Percentiles rank a stretch among this genome's conserved stretches.
phyloP scores from a whole-genome alignment of 2,113 vertebrate species.

The Percina caprodes region DNA sequence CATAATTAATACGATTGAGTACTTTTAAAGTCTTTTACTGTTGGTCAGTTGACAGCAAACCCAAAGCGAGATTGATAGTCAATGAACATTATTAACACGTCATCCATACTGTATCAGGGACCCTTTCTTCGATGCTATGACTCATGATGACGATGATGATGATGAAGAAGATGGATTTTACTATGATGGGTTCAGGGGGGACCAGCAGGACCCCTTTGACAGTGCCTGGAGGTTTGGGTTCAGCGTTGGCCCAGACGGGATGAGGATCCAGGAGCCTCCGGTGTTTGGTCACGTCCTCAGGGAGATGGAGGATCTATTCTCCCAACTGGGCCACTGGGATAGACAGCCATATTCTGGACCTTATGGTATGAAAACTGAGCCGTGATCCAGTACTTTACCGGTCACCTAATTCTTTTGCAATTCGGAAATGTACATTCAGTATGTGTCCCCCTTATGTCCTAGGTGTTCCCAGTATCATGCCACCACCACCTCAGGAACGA shows the following conservation, averaged over 20 bases:
- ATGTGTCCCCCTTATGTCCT: not conserved
- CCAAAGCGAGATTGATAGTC: not conserved
- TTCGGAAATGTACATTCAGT: not conserved
- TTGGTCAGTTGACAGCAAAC: not conserved
- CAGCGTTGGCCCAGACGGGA: constrained; percentile 77
- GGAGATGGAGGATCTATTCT: constrained; percentile 85
- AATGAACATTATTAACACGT: not conserved
- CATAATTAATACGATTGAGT: constrained; percentile 8
- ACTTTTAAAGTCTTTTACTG: not conserved
- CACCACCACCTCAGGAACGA: constrained; percentile 55
- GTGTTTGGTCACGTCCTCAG: constrained; percentile 79
- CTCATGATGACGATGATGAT: constrained; percentile 78
- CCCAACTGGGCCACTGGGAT: constrained; percentile 72
- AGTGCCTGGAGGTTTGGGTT: constrained; percentile 81
- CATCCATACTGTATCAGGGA: constrained; percentile 66
- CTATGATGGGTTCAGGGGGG: constrained; percentile 54
- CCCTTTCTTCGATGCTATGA: constrained; percentile 83
- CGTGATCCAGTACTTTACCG: not conserved
- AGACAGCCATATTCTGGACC: constrained; percentile 43
- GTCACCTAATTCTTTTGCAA: not conserved
- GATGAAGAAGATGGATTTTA: constrained; percentile 64
- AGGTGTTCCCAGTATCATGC: constrained; percentile 73
- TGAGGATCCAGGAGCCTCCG: constrained; percentile 78
- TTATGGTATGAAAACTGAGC: constrained; percentile 55
- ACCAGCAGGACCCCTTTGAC: constrained; percentile 74